Evolutionary conservation across 2,888 invertebrate genomes (phyloP).

Genomic region (Spialia ferax): DNA sequence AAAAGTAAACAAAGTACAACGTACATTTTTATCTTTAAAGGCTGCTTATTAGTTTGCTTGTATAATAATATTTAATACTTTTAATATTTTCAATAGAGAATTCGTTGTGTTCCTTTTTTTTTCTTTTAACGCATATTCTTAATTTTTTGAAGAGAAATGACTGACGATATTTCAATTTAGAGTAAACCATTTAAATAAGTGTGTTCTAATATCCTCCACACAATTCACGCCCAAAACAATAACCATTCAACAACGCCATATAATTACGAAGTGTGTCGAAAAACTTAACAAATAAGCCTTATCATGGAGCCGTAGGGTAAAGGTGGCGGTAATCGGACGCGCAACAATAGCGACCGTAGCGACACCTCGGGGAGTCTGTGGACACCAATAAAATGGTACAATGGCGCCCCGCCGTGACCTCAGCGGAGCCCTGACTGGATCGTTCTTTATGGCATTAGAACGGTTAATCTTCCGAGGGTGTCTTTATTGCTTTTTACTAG

Average conservation of each 20-base stretch:
- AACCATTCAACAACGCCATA: conserved; percentile 1
- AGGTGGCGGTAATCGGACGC: conserved; percentile 53
- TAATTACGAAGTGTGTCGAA: conserved; percentile 30
- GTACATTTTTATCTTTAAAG: no score
- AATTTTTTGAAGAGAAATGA: no score
- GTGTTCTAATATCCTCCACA: background rate
- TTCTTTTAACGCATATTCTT: no score
- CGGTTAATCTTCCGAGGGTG: conserved; percentile 70
- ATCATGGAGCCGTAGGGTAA: conserved; percentile 59
- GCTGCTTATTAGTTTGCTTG: no score
- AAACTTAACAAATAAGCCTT: conserved; percentile 61
- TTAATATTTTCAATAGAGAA: no score
- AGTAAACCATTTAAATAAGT: no score
- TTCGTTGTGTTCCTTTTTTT: no score
- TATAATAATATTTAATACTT: no score
- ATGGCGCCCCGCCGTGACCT: conserved; percentile 63
- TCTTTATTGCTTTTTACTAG: conserved; percentile 70
- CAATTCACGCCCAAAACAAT: conserved; percentile 6
- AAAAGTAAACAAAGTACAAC: no score
- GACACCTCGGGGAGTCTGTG: conserved; percentile 64
- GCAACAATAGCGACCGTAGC: conserved; percentile 53
- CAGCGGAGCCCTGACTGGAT: conserved; percentile 48
- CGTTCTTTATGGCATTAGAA: conserved; percentile 70
- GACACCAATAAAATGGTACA: conserved; percentile 79
- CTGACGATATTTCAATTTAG: no score